Conservation (phyloP, 2,797 vertebrate genomes). For the Mionectes olivaceus region DNA sequence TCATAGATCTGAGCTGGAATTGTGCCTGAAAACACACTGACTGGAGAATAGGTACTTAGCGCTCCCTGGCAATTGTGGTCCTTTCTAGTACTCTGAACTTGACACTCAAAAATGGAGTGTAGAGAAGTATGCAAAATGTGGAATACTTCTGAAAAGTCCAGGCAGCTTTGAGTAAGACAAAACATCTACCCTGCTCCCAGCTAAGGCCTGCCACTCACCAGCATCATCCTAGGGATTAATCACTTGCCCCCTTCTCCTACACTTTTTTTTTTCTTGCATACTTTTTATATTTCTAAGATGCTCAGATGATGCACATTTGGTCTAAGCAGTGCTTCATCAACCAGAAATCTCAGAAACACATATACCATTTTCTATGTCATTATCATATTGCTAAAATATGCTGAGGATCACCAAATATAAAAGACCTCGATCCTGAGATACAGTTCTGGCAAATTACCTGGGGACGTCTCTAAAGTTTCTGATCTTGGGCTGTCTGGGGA, state of each 20-base stretch:
- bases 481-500: background rate
- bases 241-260: background rate
- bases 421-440: background rate
- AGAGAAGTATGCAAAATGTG: background rate
- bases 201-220: background rate
- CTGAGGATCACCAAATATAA: accelerated
- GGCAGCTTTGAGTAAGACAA: background rate
- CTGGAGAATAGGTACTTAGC: background rate
- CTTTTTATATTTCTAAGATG: background rate
- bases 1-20: background rate
- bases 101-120: background rate
- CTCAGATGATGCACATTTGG: background rate
- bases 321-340: background rate
- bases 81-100: background rate
- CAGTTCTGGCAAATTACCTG: background rate
- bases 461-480: background rate
- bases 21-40: background rate
- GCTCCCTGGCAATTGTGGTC: background rate
- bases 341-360: background rate
- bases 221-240: background rate
- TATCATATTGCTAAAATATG: background rate
- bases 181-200: background rate
- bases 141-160: background rate
- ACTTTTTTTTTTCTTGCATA: accelerated
- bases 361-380: background rate